Conservation (phyloP, 2,113 vertebrate species). For the Stegastes partitus region DNA sequence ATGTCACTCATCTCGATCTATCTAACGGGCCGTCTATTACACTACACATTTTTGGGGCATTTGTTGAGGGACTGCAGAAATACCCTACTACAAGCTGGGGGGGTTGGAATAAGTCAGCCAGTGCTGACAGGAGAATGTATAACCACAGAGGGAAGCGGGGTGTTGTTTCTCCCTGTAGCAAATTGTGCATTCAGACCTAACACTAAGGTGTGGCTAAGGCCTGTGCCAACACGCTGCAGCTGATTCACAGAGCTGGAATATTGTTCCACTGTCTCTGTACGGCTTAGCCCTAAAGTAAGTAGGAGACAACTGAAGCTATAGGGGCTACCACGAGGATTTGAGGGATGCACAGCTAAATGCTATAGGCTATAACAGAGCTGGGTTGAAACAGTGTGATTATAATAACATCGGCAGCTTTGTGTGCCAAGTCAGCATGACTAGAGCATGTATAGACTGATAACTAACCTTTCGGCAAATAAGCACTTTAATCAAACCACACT, state of each 20-base stretch:
- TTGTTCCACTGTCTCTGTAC: constrained; percentile 43
- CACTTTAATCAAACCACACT: constrained; percentile 18
- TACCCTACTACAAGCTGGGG: neutral
- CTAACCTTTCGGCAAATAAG: constrained; percentile 36
- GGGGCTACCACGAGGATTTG: constrained; percentile 16
- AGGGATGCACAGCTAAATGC: constrained; percentile 3
- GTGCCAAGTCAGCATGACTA: neutral
- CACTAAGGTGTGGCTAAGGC: constrained; percentile 63
- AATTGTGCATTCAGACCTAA: constrained; percentile 42
- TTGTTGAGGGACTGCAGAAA: constrained; percentile 27
- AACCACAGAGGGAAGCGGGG: constrained; percentile 30
- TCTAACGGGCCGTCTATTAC: constrained; percentile 3
- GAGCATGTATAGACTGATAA: neutral
- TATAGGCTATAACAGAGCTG: constrained; percentile 7
- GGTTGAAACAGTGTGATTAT: neutral
- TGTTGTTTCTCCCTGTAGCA: constrained; percentile 58
- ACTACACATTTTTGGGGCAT: constrained; percentile 1
- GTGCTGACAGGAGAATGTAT: constrained; percentile 37
- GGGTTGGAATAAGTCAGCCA: constrained; percentile 24
- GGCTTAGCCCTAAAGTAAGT: constrained; percentile 24
- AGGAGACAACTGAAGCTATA: constrained; percentile 28
- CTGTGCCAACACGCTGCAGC: constrained; percentile 71
- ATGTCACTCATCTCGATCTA: neutral
- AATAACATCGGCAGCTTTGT: constrained; percentile 10
- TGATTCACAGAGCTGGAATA: constrained; percentile 62